Evolutionary conservation across 2,888 invertebrate genomes (phyloP).

Genomic region (Lepidochrysops patricia): DNA sequence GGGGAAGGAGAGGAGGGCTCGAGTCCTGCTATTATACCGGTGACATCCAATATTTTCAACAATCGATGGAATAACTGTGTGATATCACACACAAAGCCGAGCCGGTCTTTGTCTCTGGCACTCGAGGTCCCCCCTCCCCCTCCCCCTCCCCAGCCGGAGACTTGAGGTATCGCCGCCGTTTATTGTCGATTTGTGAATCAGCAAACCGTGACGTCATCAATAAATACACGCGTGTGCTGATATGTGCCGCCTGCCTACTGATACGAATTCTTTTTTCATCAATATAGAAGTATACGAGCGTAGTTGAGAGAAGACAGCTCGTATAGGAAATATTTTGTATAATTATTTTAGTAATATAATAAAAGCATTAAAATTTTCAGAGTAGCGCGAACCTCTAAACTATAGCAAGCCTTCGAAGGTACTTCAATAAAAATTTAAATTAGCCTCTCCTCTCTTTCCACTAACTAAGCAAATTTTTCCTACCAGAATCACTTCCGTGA

Average conservation of each 20-base stretch:
- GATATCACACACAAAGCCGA: slow-evolving; percentile 4
- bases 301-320: too few species aligned
- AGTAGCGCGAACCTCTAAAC: background rate
- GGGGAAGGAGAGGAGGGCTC: too few species aligned
- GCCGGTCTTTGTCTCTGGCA: slow-evolving; percentile 3
- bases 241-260: background rate
- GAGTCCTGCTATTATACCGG: background rate
- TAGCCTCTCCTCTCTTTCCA: too few species aligned
- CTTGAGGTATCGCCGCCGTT: background rate
- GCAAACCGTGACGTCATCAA: background rate
- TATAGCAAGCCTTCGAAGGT: background rate
- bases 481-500: too few species aligned
- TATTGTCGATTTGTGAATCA: background rate
- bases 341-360: background rate
- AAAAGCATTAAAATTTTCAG: background rate
- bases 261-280: background rate
- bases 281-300: background rate
- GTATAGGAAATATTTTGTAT: too few species aligned
- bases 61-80: slow-evolving; percentile 11
- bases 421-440: too few species aligned
- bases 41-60: slow-evolving; percentile 9
- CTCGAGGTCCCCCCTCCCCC: background rate
- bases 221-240: background rate
- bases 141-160: background rate
- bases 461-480: too few species aligned